A percentile compares a stretch with the other conserved stretches of the same genome.
phyloP scores from a whole-genome alignment of 23 tunicate species.

The Trididemnum miniatum region DNA sequence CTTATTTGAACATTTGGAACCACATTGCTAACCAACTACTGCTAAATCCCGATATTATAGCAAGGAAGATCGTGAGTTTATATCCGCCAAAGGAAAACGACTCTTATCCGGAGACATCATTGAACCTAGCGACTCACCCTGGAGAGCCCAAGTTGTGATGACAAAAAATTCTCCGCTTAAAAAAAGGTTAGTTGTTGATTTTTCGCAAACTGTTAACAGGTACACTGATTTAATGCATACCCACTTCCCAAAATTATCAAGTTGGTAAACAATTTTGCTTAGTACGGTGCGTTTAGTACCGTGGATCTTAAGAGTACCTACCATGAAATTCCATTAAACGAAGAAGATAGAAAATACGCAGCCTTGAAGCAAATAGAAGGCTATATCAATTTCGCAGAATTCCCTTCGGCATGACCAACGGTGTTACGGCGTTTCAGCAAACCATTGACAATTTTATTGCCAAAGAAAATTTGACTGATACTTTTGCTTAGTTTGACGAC shows the following conservation, averaged over 20 bases:
- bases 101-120: constrained; percentile 2
- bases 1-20: neutral
- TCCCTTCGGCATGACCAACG: constrained; percentile 45
- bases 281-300: neutral
- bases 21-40: neutral
- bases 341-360: neutral
- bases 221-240: constrained; percentile 3
- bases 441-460: constrained; percentile 20
- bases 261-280: neutral
- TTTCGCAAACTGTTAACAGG: constrained; percentile 5
- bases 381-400: constrained; percentile 28
- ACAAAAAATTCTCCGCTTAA: neutral
- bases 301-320: constrained; percentile 31
- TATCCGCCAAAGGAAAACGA: neutral
- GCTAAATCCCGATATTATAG: neutral
- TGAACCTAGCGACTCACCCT: constrained; percentile 10
- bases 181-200: constrained; percentile 8
- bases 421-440: constrained; percentile 33
- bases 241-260: neutral
- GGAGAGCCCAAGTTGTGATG: constrained; percentile 11
- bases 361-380: constrained; percentile 21
- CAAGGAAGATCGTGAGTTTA: neutral
- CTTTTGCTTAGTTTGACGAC: constrained; percentile 33
- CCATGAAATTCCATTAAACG: constrained; percentile 12
- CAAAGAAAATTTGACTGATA: neutral